Evolutionary conservation across 2,888 invertebrate species (phyloP), one percentile per base, ranked within the genome.

Genomic region (Oeneis ivallda): DNA sequence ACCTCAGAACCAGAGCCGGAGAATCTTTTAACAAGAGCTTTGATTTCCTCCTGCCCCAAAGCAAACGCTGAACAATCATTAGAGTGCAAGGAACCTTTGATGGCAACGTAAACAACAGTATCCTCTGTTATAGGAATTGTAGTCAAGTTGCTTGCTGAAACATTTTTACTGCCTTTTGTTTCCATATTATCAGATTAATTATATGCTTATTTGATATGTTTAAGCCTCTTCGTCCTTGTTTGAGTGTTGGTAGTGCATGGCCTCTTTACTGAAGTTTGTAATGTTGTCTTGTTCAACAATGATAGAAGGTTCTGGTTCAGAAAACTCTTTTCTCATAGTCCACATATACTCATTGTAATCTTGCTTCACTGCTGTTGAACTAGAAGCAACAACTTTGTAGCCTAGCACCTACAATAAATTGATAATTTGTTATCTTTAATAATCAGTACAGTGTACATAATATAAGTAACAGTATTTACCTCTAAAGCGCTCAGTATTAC

Each of bases 261-360:
- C 92, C 84, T 94, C 94, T 74, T 93, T 93, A 74, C 93, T 93
- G 75, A 93, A 93, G 78, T 94, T 94, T 34, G 92, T 93, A 54
- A 94, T 89, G 78, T 94, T 94, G 73, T 94, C 94, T 77, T 93
- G 93, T 69, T 94, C 94, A 68, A 94, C 92, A 76, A 92, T 86
- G 64, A 93, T 90, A 50, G 92, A 93, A 32, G 96, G 96, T 84
- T 97, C 97, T 64, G 96, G 96, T 78, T 96, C 96, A 50, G 94
- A 93, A 84, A 97, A 97, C 76, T 97, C 96, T 84, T 96, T 96
- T 92, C 96, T 94, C 96, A 97, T 96, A 87, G 97, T 97, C 97
- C 97, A 97, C 96, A 97, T 96, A 78, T 97, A 97, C 83, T 97
- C 97, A 93, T 96, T 96, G 82, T 96, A 96, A 82, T 96, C 96